Evolutionary conservation across 2,888 invertebrate species (phyloP), one percentile per base, ranked within the genome.

Genomic region (Drosophila meridionalis): DNA sequence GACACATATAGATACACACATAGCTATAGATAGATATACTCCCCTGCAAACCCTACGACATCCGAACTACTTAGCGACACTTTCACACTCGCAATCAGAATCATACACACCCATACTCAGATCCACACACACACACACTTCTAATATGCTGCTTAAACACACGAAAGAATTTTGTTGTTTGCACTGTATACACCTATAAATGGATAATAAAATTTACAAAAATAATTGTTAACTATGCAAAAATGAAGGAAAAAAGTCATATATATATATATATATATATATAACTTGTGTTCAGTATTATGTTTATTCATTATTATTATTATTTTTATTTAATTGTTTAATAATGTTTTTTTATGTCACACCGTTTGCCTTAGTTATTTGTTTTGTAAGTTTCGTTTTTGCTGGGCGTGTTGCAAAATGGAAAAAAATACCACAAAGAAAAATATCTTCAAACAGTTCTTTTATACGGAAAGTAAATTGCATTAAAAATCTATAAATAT

Each of bases 281-380:
- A 55, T 55, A 28, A 82, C 65, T 91, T 91, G 90, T 91, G 90
- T 91, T 91, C 91, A 91, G 90, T 91, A 91, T 91, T 91, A 91
- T 66, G 67, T 57, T 70, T 66, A 26, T 69, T 65, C 78, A 79
- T 87, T 80, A 70, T 83, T 38, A 2, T 45, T 45, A 82, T 77
- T 61, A 72, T 55, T 65, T 62, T 56, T 63, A 69, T 50, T 69
- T 43, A 53, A 57, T 53, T 55, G 57, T 48, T 55, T 45, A 36
- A 20, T 61, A 38, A 1, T 30, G 20, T 45, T 52, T 57, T 58
- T 67, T 57, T 58, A 52, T 57, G 56, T 71, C 59, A 59, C 71
- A 43, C 61, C 62, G 61, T 82, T 78, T 78, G 47, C 56, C 66
- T 78, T 58, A 71, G 45, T 71, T 71, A 57, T 57, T 62, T 65